phyloP scores from a whole-genome alignment of 2,888 invertebrate genomes.

The Drosophila mettleri region DNA sequence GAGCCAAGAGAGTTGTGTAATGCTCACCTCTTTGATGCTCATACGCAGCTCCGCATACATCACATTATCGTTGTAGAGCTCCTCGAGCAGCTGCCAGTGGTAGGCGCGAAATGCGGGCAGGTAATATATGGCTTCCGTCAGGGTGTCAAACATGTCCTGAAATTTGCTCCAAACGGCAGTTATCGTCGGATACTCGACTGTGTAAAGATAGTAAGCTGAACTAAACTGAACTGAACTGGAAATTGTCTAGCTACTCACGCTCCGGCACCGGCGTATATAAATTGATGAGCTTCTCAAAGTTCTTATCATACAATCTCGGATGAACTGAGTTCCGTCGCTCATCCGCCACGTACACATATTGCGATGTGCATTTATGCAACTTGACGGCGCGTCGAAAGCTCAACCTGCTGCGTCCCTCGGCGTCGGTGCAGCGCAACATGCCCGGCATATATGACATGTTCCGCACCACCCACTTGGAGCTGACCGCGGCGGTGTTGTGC shows the following conservation, averaged over 20 bases:
- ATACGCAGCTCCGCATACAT: conserved; percentile 87
- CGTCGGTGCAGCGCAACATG: conserved; percentile 75
- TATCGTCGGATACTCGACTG: conserved; percentile 82
- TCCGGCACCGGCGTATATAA: conserved; percentile 86
- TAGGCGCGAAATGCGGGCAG: conserved; percentile 87
- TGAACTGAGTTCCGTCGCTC: conserved; percentile 84
- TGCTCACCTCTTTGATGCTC: conserved; percentile 66
- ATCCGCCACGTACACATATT: conserved; percentile 73
- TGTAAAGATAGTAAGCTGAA: neutral
- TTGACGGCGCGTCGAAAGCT: conserved; percentile 65
- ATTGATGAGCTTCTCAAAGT: conserved; percentile 87
- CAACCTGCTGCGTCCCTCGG: conserved; percentile 56
- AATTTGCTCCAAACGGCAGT: conserved; percentile 86
- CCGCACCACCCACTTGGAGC: conserved; percentile 86
- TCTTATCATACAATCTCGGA: conserved; percentile 85
- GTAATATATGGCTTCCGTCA: conserved; percentile 86
- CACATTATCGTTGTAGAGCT: conserved; percentile 87
- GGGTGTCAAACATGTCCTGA: conserved; percentile 85
- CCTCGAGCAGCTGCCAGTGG: conserved; percentile 86
- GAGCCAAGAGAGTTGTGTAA: neutral
- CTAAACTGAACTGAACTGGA: neutral
- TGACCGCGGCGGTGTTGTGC: conserved; percentile 86
- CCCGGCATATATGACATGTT: conserved; percentile 86
- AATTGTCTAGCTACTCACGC: conserved; percentile 57
- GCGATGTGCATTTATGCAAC: conserved; percentile 68